A percentile compares a stretch with the other conserved stretches of the same genome.
Evolutionary conservation across 2,113 vertebrate species (phyloP).

Genomic region (Brevimyrus niger): DNA sequence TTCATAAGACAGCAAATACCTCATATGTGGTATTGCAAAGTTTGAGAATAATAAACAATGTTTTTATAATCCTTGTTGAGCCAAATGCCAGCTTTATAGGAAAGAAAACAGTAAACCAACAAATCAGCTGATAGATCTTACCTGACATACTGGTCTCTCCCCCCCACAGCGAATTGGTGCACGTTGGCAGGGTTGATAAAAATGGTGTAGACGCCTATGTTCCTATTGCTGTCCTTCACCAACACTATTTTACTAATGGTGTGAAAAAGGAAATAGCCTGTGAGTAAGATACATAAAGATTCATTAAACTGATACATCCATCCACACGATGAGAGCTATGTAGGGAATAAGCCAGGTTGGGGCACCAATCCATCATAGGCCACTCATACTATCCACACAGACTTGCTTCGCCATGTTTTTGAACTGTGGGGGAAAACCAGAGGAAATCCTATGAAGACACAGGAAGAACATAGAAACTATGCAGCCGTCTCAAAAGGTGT

Average conservation of each 20-base stretch:
- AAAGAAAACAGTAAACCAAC: neutral
- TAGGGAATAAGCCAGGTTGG: neutral
- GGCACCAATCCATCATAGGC: neutral
- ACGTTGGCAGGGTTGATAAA: constrained; percentile 88
- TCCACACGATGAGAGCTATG: neutral
- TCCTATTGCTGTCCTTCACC: constrained; percentile 92
- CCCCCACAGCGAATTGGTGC: constrained; percentile 88
- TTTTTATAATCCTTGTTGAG: neutral
- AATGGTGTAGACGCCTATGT: constrained; percentile 91
- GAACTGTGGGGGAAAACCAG: neutral
- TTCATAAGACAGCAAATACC: neutral
- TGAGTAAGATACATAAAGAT: neutral
- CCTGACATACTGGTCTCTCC: constrained; percentile 88
- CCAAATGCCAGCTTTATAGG: neutral
- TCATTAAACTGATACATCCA: neutral
- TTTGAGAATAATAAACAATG: neutral
- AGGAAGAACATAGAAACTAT: neutral
- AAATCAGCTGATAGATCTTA: constrained; percentile 41
- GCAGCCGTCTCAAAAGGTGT: neutral
- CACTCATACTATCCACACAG: neutral
- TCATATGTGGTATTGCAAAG: neutral
- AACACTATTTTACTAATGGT: constrained; percentile 79
- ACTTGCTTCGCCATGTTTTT: neutral
- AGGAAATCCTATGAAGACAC: neutral
- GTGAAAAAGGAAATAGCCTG: neutral